Conservation (phyloP, 2,888 invertebrate genomes). For the Zele albiditarsus region DNA sequence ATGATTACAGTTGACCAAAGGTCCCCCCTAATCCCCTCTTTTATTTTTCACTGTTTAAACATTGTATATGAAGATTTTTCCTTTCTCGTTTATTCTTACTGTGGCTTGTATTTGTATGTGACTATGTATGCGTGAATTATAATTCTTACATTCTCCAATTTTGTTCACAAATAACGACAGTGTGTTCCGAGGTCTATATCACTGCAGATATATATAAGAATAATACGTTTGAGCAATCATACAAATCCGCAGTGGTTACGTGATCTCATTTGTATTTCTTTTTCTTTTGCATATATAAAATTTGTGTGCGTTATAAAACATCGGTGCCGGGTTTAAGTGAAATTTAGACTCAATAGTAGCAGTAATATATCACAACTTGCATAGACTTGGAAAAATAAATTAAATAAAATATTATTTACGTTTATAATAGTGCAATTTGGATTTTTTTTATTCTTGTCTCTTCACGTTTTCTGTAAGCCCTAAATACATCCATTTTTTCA, state of each 20-base stretch:
- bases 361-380: too few species aligned
- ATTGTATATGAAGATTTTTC: neutral
- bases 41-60: slow-evolving; percentile 1
- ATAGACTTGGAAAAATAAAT: too few species aligned
- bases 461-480: too few species aligned
- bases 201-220: neutral
- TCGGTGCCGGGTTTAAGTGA: too few species aligned
- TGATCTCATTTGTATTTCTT: neutral
- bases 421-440: too few species aligned
- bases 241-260: neutral
- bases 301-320: too few species aligned
- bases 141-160: slow-evolving; percentile 32
- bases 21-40: neutral
- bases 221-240: neutral
- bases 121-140: slow-evolving; percentile 17
- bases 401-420: too few species aligned
- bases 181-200: slow-evolving; percentile 2
- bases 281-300: neutral
- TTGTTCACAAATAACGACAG: slow-evolving; percentile 4
- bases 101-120: neutral
- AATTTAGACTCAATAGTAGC: too few species aligned
- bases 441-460: too few species aligned
- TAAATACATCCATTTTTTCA: too few species aligned
- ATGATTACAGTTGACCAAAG: slow-evolving; percentile 20
- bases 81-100: neutral